Evolutionary conservation across 1,140 invertebrate genomes (phyloP).

Genomic region (Meloidogyne exigua): DNA sequence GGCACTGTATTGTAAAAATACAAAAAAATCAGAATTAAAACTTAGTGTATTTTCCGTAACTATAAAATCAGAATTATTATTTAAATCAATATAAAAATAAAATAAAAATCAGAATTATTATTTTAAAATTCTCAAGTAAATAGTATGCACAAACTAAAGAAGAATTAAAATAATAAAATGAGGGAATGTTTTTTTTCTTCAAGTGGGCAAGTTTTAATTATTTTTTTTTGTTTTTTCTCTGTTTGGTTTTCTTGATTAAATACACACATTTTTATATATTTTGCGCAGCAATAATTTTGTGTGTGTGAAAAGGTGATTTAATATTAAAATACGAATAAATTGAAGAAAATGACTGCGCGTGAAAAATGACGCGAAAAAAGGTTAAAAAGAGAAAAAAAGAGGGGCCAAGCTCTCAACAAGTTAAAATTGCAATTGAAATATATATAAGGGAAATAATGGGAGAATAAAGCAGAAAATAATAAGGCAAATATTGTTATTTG

Average conservation of each 20-base stretch:
- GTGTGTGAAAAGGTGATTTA: neutral
- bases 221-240: neutral
- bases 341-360: constrained; percentile 1
- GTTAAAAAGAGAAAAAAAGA: neutral
- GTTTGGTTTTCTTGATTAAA: neutral
- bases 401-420: neutral
- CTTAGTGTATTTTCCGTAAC: neutral
- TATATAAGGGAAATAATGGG: too few relatives aligned
- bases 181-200: neutral
- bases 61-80: too few relatives aligned
- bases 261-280: neutral
- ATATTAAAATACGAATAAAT: neutral
- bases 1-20: too few relatives aligned
- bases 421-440: neutral
- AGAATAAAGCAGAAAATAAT: neutral
- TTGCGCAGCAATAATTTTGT: neutral
- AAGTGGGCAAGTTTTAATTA: neutral
- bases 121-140: too few relatives aligned
- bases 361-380: neutral
- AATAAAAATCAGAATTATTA: neutral
- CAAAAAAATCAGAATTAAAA: too few relatives aligned
- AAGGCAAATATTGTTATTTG: neutral
- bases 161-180: neutral
- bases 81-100: too few relatives aligned
- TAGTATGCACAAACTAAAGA: too few relatives aligned